Base-by-base conservation (phyloP, 2,113 vertebrate genomes). In the Craseonycteris thonglongyai region DNA sequence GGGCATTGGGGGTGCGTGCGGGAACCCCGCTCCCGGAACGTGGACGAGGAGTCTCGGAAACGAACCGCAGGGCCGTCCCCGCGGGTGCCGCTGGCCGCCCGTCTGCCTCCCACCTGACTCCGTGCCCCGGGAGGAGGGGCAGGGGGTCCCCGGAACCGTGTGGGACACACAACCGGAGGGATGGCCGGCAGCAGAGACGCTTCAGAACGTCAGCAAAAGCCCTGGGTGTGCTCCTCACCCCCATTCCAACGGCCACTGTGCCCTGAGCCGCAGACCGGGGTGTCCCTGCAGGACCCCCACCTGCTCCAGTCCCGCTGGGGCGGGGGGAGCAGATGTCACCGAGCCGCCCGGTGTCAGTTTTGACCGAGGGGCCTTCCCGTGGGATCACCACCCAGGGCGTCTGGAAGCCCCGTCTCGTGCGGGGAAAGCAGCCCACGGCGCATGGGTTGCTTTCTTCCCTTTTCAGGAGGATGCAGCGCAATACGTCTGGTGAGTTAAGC, bases 331-430 rank as follows among this genome's bases (percentile, higher is more conserved):
- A 42, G 65, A 24, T 14, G 33, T 38, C 4, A 28, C 76, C 22
- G 40, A 45, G 16, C 26, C 58, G 35, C 68, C 47, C 13, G 12
- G 12, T 63, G 35, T 74, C 89, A 66, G 38, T 47, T 86, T 42
- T 79, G 93, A 91, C 63, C 45, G 95, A 71, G 95, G 69, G 72
- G 47, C 38, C 38, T 40, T 40, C n/a, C n/a, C n/a, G n/a, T n/a
- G n/a, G n/a, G n/a, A n/a, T n/a, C n/a, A n/a, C n/a, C n/a, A n/a
- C n/a, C n/a, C n/a, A n/a, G n/a, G n/a, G n/a, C n/a, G n/a, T n/a
- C n/a, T 59, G 82, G 68, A 94, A 96, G 79, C 9, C 75, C 58
- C 59, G 85, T 95, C 97, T 68, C 97, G 49, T n/a, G n/a, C n/a
- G n/a, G n/a, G n/a, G n/a, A n/a, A n/a, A n/a, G n/a, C n/a, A n/a